phyloP scores from a whole-genome alignment of 2,888 invertebrate genomes.

The Sminthurinus aureus region DNA sequence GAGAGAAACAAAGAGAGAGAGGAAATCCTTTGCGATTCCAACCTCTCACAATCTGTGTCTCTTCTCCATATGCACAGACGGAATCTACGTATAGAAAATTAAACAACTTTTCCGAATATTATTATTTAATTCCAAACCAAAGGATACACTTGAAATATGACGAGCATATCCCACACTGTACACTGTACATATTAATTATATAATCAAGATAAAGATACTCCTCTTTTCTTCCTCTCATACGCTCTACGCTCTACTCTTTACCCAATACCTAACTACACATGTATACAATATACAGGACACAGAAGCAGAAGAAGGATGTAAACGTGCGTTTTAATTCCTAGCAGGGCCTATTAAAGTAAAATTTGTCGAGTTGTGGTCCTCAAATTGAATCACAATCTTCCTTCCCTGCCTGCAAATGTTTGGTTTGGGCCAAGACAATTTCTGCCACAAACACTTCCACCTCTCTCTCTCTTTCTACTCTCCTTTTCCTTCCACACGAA shows the following conservation, averaged over 20 bases:
- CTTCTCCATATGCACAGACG: background rate
- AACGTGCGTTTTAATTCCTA: constrained; percentile 9
- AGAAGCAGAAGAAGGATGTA: background rate
- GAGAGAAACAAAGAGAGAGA: too few relatives aligned
- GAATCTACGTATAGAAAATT: background rate
- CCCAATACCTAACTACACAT: background rate
- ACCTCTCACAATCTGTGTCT: constrained; percentile 28
- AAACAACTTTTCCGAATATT: background rate
- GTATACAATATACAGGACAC: background rate
- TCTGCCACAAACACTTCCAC: constrained; percentile 49
- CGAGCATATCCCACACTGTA: too few relatives aligned
- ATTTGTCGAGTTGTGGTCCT: constrained; percentile 34
- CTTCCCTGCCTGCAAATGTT: background rate
- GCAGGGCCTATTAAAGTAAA: constrained; percentile 16
- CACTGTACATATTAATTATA: background rate
- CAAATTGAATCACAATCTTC: constrained; percentile 40
- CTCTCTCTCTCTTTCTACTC: constrained; percentile 19
- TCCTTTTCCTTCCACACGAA: background rate
- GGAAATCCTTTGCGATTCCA: constrained; percentile 10
- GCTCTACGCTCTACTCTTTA: background rate
- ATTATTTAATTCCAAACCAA: background rate
- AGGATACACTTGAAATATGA: too few relatives aligned
- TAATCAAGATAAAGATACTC: background rate
- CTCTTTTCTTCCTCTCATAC: background rate
- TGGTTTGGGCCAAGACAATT: constrained; percentile 46